Conservation (phyloP, 1,140 invertebrate species). For the Drosophila littoralis region DNA sequence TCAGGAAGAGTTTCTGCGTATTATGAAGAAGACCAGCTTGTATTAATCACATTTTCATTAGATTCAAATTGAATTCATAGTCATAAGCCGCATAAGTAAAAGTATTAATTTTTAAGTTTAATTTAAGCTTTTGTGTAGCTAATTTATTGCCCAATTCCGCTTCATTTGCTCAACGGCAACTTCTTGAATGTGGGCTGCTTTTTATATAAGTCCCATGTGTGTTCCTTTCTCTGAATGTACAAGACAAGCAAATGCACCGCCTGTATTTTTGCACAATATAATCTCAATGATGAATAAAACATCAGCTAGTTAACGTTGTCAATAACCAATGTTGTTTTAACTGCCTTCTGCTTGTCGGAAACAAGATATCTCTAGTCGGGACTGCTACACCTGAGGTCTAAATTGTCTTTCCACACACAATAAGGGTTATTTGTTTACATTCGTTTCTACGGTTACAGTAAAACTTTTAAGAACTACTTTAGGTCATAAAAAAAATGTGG, state of each 20-base stretch:
- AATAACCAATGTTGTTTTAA: slow-evolving; percentile 7
- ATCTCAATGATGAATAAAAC: slow-evolving; percentile 48
- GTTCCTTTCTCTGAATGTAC: slow-evolving; percentile 32
- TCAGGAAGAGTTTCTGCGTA: slow-evolving; percentile 96
- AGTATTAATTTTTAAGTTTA: slow-evolving; percentile 36
- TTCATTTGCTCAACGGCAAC: slow-evolving; percentile 17
- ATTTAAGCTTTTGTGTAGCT: slow-evolving; percentile 32
- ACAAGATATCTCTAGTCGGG: too few species aligned
- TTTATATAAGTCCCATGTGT: slow-evolving; percentile 30
- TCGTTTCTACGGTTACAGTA: too few species aligned
- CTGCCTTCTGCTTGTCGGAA: neutral
- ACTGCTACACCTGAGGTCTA: too few species aligned
- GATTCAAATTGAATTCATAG: slow-evolving; percentile 37
- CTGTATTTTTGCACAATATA: slow-evolving; percentile 58
- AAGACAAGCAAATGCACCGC: slow-evolving; percentile 46
- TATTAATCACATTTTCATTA: slow-evolving; percentile 87
- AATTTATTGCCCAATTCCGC: slow-evolving; percentile 13
- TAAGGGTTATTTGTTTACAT: too few species aligned
- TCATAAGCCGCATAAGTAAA: slow-evolving; percentile 37
- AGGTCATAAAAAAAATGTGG: too few species aligned
- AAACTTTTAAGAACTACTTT: too few species aligned
- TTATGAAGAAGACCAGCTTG: slow-evolving; percentile 99
- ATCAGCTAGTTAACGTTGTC: slow-evolving; percentile 52
- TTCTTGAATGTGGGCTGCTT: slow-evolving; percentile 11
- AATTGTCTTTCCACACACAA: too few species aligned